A percentile compares a stretch with the other conserved stretches of the same genome.
Conservation (phyloP, 2,113 vertebrate genomes). For the Microtus ochrogaster region DNA sequence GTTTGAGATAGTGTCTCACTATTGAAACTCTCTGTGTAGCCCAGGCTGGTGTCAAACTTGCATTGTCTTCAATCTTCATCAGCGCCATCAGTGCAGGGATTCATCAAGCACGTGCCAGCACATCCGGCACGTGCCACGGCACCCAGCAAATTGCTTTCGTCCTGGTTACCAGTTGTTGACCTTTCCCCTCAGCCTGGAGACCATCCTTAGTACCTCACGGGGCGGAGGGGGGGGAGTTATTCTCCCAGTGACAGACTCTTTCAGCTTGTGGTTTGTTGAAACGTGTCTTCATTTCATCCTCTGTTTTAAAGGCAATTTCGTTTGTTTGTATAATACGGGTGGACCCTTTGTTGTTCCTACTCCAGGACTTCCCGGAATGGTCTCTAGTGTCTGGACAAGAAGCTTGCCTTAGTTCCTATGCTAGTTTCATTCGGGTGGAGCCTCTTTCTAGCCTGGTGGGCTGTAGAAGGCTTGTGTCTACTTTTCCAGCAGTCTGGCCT, state of each 20-base stretch:
- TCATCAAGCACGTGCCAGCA: accelerated
- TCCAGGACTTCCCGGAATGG: background rate
- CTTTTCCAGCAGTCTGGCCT: background rate
- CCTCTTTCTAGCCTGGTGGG: background rate
- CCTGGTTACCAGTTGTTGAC: background rate
- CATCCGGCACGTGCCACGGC: too few species aligned
- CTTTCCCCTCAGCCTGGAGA: background rate
- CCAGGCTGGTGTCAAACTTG: background rate
- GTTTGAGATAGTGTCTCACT: background rate
- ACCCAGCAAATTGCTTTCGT: background rate
- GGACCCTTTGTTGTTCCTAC: background rate
- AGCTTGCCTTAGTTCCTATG: background rate
- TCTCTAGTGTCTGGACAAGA: background rate
- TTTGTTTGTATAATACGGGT: background rate
- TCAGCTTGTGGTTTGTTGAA: background rate
- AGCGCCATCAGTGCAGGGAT: background rate
- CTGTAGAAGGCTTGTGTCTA: background rate
- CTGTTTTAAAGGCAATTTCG: background rate
- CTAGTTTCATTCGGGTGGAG: background rate
- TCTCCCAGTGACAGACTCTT: background rate
- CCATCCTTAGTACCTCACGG: background rate
- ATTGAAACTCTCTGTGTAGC: background rate
- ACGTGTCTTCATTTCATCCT: background rate
- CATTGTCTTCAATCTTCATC: background rate
- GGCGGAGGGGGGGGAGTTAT: background rate